Base-by-base conservation (phyloP, 2,797 vertebrate species). In the Gadopsis marmoratus region DNA sequence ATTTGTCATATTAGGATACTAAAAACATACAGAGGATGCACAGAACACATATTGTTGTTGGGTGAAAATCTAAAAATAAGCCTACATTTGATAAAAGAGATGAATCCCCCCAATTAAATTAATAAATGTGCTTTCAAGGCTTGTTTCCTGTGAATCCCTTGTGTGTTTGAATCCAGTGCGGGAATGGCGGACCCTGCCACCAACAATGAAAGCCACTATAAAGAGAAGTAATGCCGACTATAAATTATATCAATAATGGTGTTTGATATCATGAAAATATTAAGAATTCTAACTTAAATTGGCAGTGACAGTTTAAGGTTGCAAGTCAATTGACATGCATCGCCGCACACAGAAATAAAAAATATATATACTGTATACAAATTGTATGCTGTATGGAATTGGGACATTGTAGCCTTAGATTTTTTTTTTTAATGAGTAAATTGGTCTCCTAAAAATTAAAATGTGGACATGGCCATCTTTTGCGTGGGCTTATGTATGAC, bases 1-100 rank as follows among this genome's bases (percentile, higher is more conserved):
- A 59, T 26, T 65, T 45, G 62, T 68, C 31, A 16, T 14, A 58
- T 83, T 45, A 74, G 21, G 33, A 73, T 39, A 16, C 17, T 51
- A 29, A 41, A 39, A 50, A 54, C 26, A 56, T 43, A 29, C 3
- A 26, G 41, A 8, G 14, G 13, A n/a, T n/a, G 3, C 17, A 61
- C 12, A 58, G 9, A 8, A 37, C 4, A 0, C 19, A 62, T 54
- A 21, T 53, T n/a, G n/a, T n/a, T n/a, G 11, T 12, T 31, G 23
- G 3, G 29, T 33, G 41, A 64, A 48, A 33, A 21, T 9, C n/a
- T 16, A 37, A 37, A 37, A 39, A 9, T 9, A 39, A 39, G 10
- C 10, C 37, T 39, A 39, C 37, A 6, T 45, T 33, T 43, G 5
- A 60, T 21, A 39, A 13, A 43, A 43, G 0, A 21, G 21, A 53